Base-by-base conservation (phyloP, 2,113 vertebrate species). In the Dryoscopus gambensis region DNA sequence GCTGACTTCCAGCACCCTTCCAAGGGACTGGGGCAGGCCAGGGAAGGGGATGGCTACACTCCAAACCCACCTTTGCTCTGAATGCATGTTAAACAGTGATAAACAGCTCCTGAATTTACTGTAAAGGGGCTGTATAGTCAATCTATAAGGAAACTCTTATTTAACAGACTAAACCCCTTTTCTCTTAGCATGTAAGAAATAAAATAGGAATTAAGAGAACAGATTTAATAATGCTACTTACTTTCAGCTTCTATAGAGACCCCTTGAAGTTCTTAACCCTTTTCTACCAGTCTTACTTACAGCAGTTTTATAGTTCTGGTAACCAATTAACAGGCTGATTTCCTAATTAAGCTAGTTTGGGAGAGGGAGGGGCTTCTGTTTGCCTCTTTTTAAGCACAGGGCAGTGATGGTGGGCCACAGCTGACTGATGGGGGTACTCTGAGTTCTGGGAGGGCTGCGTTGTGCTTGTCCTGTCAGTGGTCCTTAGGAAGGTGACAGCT, bases 41-140 rank as follows among this genome's bases (percentile, higher is more conserved):
- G 15, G 11, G 13, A 18, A 33, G 5, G 12, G 3, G 3, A 33
- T 40, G 1, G 13, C 11, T 10, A 0, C 3, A 0, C 2, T 14
- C 40, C 24, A 13, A 78, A 62, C 8, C 1, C 1, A 8, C 6
- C 68, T 65, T 71, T 42, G 8, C 1, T 9, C 12, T 30, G 1
- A 53, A 15, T 1, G 1, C 2, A 4, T 3, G 1, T 21, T 56
- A 56, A 89, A 4, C 8, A 42, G 28, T 11, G 0, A 22, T 9
- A 81, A 64, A 46, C 15, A 60, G 2, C 11, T 16, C 19, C 17
- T 44, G 0, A 19, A 23, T 9, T 57, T 55, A 42, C 23, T 44
- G 3, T 0, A 21, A 4, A 23, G 3, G 0, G 1, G 0, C 5
- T 37, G 0, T 8, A 3, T 5, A 0, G 4, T 10, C 27, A 35